Conservation (phyloP, 1,140 invertebrate genomes). For the Brachionus paranguensis region DNA sequence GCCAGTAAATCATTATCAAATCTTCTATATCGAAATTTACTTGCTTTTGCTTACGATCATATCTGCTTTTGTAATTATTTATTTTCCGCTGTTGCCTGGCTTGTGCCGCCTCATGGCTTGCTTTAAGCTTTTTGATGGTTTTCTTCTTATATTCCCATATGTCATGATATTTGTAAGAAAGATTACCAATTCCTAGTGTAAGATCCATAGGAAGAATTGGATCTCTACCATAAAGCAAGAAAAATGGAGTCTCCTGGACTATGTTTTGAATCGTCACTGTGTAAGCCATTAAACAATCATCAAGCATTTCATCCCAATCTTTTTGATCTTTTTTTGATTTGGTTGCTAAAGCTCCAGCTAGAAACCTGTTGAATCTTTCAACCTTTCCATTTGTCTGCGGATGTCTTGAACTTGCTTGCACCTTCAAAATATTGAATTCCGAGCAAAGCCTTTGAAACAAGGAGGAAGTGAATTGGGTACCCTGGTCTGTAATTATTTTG, state of each 20-base stretch:
- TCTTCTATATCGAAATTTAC: neutral
- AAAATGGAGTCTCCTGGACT: neutral
- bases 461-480: neutral
- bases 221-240: neutral
- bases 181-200: neutral
- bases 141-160: neutral
- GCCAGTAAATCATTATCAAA: neutral
- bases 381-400: conserved; percentile 43
- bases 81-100: neutral
- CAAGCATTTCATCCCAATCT: conserved; percentile 13
- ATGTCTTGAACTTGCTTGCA: conserved; percentile 42
- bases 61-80: neutral
- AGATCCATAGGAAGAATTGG: neutral
- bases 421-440: conserved; percentile 38
- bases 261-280: neutral
- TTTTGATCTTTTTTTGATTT: neutral
- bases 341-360: neutral
- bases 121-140: neutral
- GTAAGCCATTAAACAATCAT: neutral
- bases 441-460: neutral
- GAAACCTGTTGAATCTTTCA: neutral
- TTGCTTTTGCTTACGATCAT: neutral
- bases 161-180: neutral
- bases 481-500: neutral
- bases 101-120: neutral